Base-by-base conservation (phyloP, 2,113 vertebrate genomes). In the Pseudonaja textilis region DNA sequence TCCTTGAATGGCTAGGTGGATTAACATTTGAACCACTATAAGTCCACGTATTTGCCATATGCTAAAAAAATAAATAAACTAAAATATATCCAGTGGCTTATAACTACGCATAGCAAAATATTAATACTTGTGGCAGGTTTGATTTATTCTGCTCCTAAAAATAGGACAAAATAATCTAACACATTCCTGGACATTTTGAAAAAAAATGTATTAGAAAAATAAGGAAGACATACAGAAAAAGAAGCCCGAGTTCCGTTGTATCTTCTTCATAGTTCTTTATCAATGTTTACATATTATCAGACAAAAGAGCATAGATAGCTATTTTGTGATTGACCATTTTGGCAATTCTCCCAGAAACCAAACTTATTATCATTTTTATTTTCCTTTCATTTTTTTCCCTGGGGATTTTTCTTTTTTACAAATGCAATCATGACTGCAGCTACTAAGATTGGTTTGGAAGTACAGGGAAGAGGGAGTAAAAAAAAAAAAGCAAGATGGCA, bases 91-190 rank as follows among this genome's bases (percentile, higher is more conserved):
- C 69, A 25, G 59, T 34, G 22, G 20, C 26, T 26, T 47, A 56
- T 85, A 64, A 5, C 56, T 85, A 47, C 47, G 0, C 14, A 91
- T 93, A 59, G 29, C 1, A 45, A 91, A 25, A 0, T 26, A 55
- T 93, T 90, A 91, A 0, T 88, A 56, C 1, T n/a, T 0, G 3
- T 0, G 54, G 91, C n/a, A 92, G 61, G 0, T 0, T 0, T 81
- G 89, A 95, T 87, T 87, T 87, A 92, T 34, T 74, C 25, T 39
- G 61, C 86, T 93, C 45, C 47, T 85, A 61, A 45, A 93, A 52
- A 64, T 59, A 26, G 22, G 59, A 90, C 0, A 59, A 20, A 74
- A 61, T 29, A 59, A 8, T 61, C 5, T 57, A 52, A 87, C 23
- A 39, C 3, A 81, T 54, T 54, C 50, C 52, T 52, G 45, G 14